Percentiles rank a stretch among this genome's conserved stretches.
Evolutionary conservation across 2,113 vertebrate genomes (phyloP).

Genomic region (Cottus gobio): DNA sequence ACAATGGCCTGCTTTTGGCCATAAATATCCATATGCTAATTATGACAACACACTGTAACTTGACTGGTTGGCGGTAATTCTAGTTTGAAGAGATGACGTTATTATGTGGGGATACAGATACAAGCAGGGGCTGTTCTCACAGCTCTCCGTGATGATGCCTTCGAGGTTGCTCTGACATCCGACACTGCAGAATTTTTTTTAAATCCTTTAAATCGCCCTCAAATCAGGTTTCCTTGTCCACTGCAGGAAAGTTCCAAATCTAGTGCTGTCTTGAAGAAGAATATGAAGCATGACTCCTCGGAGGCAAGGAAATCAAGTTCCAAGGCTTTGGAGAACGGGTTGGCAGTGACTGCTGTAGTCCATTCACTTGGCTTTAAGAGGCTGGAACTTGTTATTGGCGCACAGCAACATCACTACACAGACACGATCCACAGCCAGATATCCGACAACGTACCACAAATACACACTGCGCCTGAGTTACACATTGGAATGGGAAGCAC

Average conservation of each 20-base stretch:
- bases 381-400: neutral
- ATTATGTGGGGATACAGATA: neutral
- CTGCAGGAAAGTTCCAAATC: neutral
- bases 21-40: neutral
- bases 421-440: neutral
- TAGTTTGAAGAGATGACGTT: neutral
- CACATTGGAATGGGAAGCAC: neutral
- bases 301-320: slow-evolving; percentile 27
- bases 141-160: neutral
- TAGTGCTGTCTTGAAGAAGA: slow-evolving; percentile 10
- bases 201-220: neutral
- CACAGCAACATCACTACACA: neutral
- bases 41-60: neutral
- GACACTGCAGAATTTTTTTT: neutral
- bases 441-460: neutral
- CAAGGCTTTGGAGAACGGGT: slow-evolving; percentile 30
- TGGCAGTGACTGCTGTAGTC: slow-evolving; percentile 8
- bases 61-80: neutral
- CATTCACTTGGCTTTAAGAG: slow-evolving; percentile 10
- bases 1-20: neutral
- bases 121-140: neutral
- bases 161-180: slow-evolving; percentile 13
- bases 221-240: too few relatives aligned
- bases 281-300: neutral
- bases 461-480: neutral